Conservation (phyloP, 2,113 vertebrate species). For the Atractosteus spatula region DNA sequence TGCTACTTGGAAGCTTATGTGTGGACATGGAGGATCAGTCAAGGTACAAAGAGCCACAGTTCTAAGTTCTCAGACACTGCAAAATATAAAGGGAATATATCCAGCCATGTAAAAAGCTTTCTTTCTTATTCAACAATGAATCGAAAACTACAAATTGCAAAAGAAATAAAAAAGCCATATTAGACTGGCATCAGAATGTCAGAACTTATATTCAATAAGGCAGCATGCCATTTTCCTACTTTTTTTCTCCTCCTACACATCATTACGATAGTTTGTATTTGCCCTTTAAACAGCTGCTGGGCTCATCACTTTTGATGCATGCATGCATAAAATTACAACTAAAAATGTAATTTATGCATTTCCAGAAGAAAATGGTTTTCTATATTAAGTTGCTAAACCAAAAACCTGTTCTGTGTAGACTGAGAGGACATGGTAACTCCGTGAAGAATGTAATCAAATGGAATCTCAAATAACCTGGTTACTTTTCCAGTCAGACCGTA, state of each 20-base stretch:
- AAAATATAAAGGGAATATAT: no score
- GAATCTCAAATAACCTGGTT: constrained; percentile 2
- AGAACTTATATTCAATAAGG: background rate
- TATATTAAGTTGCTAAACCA: background rate
- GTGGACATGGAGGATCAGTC: background rate
- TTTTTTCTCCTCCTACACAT: no score
- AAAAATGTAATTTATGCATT: background rate
- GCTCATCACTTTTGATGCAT: background rate
- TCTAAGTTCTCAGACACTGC: no score
- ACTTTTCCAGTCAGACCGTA: background rate
- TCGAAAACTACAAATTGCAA: no score
- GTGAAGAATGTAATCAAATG: background rate
- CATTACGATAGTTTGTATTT: background rate
- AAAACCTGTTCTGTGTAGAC: background rate
- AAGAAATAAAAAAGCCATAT: no score
- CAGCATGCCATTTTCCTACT: background rate
- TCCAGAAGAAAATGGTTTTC: background rate
- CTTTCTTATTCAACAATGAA: no score
- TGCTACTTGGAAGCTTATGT: background rate
- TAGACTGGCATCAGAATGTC: background rate
- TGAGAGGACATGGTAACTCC: no score
- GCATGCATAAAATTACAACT: constrained; percentile 7
- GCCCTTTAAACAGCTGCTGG: background rate
- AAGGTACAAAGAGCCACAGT: background rate
- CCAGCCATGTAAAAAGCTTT: no score